Base-by-base conservation (phyloP, 2,888 invertebrate genomes). In the Gibbula magus region DNA sequence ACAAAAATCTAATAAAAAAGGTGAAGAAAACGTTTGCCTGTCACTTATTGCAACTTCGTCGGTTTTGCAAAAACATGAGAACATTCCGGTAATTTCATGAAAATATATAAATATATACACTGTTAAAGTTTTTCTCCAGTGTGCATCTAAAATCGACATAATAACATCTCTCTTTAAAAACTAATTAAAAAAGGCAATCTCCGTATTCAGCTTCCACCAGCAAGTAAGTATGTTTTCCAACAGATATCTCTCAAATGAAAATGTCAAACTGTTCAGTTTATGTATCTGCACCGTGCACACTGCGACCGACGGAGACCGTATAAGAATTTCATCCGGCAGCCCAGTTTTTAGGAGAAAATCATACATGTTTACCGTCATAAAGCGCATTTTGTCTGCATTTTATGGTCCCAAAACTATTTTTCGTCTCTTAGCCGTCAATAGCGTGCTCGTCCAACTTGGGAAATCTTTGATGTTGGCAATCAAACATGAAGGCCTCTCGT, bases 241-340 rank as follows among this genome's bases (percentile, higher is more conserved):
- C 25, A 20, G 56, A 22, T 22, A 18, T 70, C 39, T 35, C 2
- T 29, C n/a, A 70, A 35, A 70, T 70, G 32, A 32, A 70, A 70
- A 39, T 70, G 70, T 70, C 70, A 32, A 35, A 35, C 29, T 70
- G 70, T 70, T 70, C 20, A 39, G 29, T 70, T 70, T 70, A 70
- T 70, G 29, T n/a, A n/a, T 35, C 35, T 35, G 70, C 70, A 70
- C 32, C 70, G 32, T 7, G 20, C 25, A 56, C n/a, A n/a, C 56
- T 4, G 20, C 22, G 35, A 70, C 39, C 32, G 35, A 39, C 70
- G 8, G 20, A 39, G 18, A 70, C 35, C 18, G 35, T 70, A 32
- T 70, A 29, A 70, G 70, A 39, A 70, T 20, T 20, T 70, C 56
- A 70, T 16, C 70, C 10, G 61, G 29, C 25, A 8, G 29, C 8